Base-by-base conservation (phyloP, 2,888 invertebrate species). In the Agonum fuliginosum region DNA sequence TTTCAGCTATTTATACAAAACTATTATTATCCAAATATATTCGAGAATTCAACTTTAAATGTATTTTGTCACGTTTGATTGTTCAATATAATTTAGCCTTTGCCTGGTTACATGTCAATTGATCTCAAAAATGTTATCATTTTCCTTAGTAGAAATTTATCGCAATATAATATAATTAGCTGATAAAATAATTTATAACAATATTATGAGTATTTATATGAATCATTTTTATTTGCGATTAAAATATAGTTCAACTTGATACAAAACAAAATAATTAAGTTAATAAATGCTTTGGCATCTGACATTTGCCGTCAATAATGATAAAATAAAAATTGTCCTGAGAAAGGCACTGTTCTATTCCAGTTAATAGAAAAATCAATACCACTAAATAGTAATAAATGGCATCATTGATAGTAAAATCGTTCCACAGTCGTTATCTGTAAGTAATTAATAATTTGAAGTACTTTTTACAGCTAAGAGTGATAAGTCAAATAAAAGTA, bases 291-390 rank as follows among this genome's bases (percentile, higher is more conserved):
- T 70, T 70, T 70, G 46, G 6, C 24, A 46, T 70, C 17, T 46
- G 70, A 48, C 70, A 70, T 70, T 70, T 46, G 12, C 17, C 20
- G 24, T 67, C 67, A 37, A 22, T 67, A 37, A 67, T 41, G 2
- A 30, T 30, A 65, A 65, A 34, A 65, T 37, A n/a, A 62, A 20
- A 62, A 70, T 46, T 70, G 70, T 19, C 41, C 17, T 67, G 43
- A 5, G 67, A 67, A 24, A 54, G 54, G 8, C 30, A n/a, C 14
- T 30, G 2, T 14, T 17, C 12, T 6, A 30, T 30, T 8, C 3
- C 4, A 30, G 30, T 8, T 14, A 14, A 30, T n/a, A n/a, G 20
- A 34, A 37, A 65, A 34, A 65, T 12, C 17, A 24, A 19, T 67
- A 43, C 41, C n/a, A 10, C 19, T 48, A 20, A 54, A 14, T 27